Percentiles rank a stretch among this genome's conserved stretches.
phyloP scores from a whole-genome alignment of 2,888 invertebrate genomes.

The Drosophila glabriapex region DNA sequence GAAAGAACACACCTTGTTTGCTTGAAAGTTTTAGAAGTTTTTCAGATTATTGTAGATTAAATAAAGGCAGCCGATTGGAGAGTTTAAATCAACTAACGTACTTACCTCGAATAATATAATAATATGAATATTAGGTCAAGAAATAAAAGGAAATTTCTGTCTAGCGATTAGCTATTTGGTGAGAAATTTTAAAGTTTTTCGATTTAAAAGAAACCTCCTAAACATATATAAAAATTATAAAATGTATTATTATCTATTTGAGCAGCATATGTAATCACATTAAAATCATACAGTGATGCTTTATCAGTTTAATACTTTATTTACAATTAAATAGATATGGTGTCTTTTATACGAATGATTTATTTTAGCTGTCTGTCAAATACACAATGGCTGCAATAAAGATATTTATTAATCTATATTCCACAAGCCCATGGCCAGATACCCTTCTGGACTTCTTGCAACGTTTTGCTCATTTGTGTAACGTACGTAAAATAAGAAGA shows the following conservation, averaged over 20 bases:
- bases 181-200: neutral
- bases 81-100: neutral
- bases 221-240: neutral
- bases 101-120: neutral
- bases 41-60: slow-evolving; percentile 37
- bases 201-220: neutral
- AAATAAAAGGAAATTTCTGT: neutral
- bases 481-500: neutral
- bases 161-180: neutral
- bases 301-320: slow-evolving; percentile 21
- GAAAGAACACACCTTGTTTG: slow-evolving; percentile 5
- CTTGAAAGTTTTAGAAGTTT: slow-evolving; percentile 10
- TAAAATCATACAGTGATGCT: neutral
- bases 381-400: neutral
- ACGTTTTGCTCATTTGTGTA: neutral
- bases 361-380: slow-evolving; percentile 11
- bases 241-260: neutral
- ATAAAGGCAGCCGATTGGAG: slow-evolving; percentile 12
- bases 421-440: neutral
- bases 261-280: neutral
- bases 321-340: slow-evolving; percentile 32
- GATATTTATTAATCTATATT: neutral
- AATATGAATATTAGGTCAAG: slow-evolving; percentile 24
- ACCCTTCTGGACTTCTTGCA: neutral
- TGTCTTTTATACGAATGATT: slow-evolving; percentile 31